Percentiles rank a stretch among this genome's conserved stretches.
phyloP scores from a whole-genome alignment of 2,888 invertebrate genomes.

The Epinotia nisella region DNA sequence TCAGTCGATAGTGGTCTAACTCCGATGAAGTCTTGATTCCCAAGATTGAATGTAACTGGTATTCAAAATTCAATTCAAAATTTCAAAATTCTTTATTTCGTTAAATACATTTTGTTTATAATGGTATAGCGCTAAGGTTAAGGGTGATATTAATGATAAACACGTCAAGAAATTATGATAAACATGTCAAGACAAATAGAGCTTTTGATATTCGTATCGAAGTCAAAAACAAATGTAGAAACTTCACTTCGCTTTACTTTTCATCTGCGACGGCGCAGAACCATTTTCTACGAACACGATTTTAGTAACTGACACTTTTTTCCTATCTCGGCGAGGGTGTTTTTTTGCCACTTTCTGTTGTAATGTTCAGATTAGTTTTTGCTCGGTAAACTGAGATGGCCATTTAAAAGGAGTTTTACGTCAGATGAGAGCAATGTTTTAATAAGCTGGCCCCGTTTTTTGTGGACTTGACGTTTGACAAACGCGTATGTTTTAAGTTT shows the following conservation, averaged over 20 bases:
- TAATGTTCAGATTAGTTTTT: conserved; percentile 60
- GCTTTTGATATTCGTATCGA: background rate
- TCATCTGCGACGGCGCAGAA: conserved; percentile 1
- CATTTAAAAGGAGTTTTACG: conserved; percentile 57
- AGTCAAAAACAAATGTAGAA: background rate
- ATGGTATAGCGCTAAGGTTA: too few relatives aligned
- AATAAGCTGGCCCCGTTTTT: conserved; percentile 52
- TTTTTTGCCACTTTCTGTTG: conserved; percentile 48
- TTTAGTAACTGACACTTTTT: conserved; percentile 44
- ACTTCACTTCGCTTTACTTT: background rate
- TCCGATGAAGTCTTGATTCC: too few relatives aligned
- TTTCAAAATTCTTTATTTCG: too few relatives aligned
- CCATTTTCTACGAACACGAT: conserved; percentile 17
- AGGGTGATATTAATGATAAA: too few relatives aligned
- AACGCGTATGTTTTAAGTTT: background rate
- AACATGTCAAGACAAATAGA: background rate
- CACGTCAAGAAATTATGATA: too few relatives aligned
- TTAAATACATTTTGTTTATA: too few relatives aligned
- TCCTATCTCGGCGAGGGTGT: conserved; percentile 45
- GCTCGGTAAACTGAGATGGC: conserved; percentile 63
- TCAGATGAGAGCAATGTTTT: conserved; percentile 52
- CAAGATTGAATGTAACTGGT: too few relatives aligned
- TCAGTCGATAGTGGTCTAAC: too few relatives aligned
- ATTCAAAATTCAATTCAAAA: too few relatives aligned
- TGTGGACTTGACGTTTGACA: conserved; percentile 10